Evolutionary conservation across 1,140 invertebrate genomes (phyloP).

Genomic region (Acromyrmex echinatior): DNA sequence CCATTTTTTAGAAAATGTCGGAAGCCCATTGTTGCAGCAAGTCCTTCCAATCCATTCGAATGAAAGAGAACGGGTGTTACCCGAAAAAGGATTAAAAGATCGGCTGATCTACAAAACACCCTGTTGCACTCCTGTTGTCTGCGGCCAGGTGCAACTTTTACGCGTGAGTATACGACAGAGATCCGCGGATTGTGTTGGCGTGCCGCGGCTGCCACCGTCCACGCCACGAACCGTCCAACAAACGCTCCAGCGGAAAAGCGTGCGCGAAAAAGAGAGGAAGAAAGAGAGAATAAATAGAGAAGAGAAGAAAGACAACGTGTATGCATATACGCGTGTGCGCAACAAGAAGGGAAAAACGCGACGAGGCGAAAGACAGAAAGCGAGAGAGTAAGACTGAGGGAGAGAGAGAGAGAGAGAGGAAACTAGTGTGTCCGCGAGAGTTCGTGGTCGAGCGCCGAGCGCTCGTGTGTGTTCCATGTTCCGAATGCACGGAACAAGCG

Average conservation of each 20-base stretch:
- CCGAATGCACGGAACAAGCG: constrained; percentile 83
- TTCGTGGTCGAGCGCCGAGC: constrained; percentile 66
- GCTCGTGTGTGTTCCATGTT: constrained; percentile 82
- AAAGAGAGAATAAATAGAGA: constrained; percentile 20
- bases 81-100: neutral
- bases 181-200: constrained; percentile 73
- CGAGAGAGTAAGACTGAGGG: neutral
- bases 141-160: constrained; percentile 64
- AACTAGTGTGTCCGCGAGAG: constrained; percentile 61
- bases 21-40: too few relatives aligned
- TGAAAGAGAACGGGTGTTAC: neutral
- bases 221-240: constrained; percentile 70
- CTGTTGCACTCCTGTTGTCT: neutral
- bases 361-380: constrained; percentile 39
- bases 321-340: neutral
- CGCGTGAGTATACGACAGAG: constrained; percentile 70
- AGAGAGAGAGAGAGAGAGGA: constrained; percentile 46
- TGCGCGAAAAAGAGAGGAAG: constrained; percentile 48
- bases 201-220: constrained; percentile 77
- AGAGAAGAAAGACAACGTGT: constrained; percentile 22
- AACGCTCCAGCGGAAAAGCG: constrained; percentile 60
- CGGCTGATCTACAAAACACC: neutral
- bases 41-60: neutral
- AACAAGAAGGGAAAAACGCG: constrained; percentile 28
- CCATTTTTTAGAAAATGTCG: too few relatives aligned